These are phyloP conservation scores for Pipistrellus pygmaeus DNA, from an alignment of 2,797 vertebrate species.

Conservation along the genomic window DNA sequence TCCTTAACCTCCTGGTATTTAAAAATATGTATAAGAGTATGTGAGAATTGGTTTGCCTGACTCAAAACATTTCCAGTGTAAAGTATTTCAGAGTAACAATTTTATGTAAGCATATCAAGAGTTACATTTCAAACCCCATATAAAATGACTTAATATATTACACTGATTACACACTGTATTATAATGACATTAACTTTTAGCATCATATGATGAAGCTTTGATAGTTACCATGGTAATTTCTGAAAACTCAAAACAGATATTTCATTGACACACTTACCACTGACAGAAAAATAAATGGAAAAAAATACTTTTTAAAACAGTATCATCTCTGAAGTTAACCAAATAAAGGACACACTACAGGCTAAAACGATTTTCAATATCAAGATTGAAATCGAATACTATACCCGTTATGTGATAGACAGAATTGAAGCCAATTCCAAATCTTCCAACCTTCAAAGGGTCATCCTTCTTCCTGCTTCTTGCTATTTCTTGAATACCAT, in stretches of 20 bases:
- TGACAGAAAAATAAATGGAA: neutral
- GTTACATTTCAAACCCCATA: neutral
- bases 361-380: neutral
- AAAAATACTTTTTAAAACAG: neutral
- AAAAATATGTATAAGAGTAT: neutral
- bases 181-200: neutral
- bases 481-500: slow-evolving; percentile 99
- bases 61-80: neutral
- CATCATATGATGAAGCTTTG: neutral
- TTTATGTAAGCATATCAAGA: neutral
- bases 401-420: slow-evolving; percentile 99
- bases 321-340: slow-evolving; percentile 10
- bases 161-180: neutral
- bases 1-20: neutral
- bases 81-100: slow-evolving; percentile 13
- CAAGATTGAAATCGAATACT: neutral
- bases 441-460: slow-evolving; percentile 98
- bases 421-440: slow-evolving; percentile 99
- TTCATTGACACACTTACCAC: neutral
- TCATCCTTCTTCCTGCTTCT: slow-evolving; percentile 99
- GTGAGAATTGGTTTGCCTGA: slow-evolving; percentile 6
- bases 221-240: neutral
- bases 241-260: slow-evolving; percentile 10
- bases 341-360: neutral
- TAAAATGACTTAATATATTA: neutral